A percentile compares a stretch with the other conserved stretches of the same genome.
Evolutionary conservation across 2,113 vertebrate genomes (phyloP).

Genomic region (Sitta europaea): DNA sequence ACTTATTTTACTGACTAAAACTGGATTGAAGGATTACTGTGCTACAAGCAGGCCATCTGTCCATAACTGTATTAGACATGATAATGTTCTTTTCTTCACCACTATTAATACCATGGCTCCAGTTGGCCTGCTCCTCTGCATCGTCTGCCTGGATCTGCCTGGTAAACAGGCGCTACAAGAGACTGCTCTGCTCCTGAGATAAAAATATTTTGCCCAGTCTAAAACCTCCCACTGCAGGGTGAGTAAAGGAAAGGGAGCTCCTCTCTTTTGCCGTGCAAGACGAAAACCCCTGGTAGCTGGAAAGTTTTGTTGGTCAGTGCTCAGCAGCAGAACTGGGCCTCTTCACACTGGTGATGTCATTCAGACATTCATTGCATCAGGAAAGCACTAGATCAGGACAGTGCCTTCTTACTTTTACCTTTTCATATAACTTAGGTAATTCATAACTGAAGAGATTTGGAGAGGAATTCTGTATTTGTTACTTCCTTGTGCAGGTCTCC

Average conservation of each 20-base stretch:
- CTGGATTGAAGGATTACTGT: background rate
- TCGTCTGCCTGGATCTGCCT: background rate
- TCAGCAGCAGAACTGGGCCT: background rate
- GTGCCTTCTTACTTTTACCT: background rate
- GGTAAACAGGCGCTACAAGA: background rate
- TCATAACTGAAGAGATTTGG: background rate
- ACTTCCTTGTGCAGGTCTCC: background rate
- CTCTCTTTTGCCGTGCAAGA: background rate
- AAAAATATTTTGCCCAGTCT: background rate
- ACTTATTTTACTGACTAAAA: background rate
- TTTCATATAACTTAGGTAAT: background rate
- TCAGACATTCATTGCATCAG: background rate
- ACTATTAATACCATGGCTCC: constrained; percentile 33
- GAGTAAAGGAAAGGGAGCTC: background rate
- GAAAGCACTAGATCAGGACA: background rate
- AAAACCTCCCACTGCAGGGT: background rate
- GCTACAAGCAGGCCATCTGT: constrained; percentile 19
- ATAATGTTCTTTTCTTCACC: constrained; percentile 37
- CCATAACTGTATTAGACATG: constrained; percentile 24
- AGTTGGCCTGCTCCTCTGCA: constrained; percentile 3
- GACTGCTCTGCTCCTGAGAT: background rate
- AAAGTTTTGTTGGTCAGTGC: background rate
- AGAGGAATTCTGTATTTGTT: background rate
- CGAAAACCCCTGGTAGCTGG: background rate
- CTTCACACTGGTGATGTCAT: fast-evolving